Evolutionary conservation across 2,113 vertebrate species (phyloP), one percentile per base, ranked within the genome.

Genomic region (Gavia stellata): DNA sequence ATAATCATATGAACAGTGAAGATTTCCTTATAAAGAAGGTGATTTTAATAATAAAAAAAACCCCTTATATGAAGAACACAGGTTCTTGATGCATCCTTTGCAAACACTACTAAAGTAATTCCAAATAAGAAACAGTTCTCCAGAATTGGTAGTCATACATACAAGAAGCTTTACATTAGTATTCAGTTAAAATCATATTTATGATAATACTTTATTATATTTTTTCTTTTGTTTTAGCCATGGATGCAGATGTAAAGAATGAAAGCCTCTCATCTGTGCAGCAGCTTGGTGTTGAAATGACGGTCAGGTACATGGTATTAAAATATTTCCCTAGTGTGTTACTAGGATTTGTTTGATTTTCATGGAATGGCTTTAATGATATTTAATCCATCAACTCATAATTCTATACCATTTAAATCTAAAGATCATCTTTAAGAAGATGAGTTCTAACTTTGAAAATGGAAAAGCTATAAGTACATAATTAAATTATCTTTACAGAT

Each of bases 281-380:
- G 62, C 98, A 98, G 86, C 98, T 99, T 96, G 98, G 98, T 79
- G 80, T 99, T 94, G 97, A 97, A 94, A 97, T 98, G 97, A 97
- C 98, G 90, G 92, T 98, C 96, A 98, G 98, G 99, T 99, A 97
- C 33, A 34, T 86, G 67, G 88, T 52, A 70, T 66, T 78, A 88
- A 94, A 97, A 52, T 94, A 61, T 83, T 80, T 95, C 31, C 49
- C 77, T 86, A 28, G 42, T 42, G 36, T 71, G 53, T 96, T 94
- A 87, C 72, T 89, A 61, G 70, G 88, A 84, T 94, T 95, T 91
- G 68, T 90, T 97, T 97, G 55, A 68, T 97, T 96, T 93, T 75
- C 55, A 26, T 91, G 33, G 44, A 77, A 63, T 71, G 4, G 94
- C 79, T 93, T 96, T 88, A 97, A 90, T 94, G 72, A 65, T 95